Conservation (phyloP, 2,797 vertebrate genomes). For the Cyclura pinguis region DNA sequence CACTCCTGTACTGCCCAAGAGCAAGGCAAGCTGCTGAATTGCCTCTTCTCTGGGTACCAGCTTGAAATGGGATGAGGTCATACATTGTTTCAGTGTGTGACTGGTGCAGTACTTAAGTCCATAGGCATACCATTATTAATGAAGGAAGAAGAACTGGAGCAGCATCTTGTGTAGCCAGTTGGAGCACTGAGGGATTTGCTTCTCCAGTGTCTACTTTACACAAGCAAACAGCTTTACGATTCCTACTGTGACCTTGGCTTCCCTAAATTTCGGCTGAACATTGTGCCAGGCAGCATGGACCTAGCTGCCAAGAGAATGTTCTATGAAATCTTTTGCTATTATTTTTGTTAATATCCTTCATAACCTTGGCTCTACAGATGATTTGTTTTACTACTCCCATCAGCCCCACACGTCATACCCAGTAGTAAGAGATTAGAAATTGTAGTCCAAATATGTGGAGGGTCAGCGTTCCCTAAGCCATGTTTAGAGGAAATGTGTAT, state of each 20-base stretch:
- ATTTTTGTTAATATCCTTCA: background rate
- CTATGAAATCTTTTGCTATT: background rate
- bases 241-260: too few species aligned
- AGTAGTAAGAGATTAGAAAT: background rate
- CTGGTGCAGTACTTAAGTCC: background rate
- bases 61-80: conserved; percentile 25
- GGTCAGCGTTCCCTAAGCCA: background rate
- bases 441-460: background rate
- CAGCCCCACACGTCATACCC: background rate
- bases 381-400: background rate
- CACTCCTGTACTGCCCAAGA: conserved; percentile 23
- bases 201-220: background rate
- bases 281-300: background rate
- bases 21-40: conserved; percentile 43
- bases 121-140: background rate
- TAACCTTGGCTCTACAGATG: background rate
- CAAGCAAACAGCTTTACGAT: background rate
- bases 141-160: background rate
- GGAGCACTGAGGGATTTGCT: background rate
- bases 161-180: background rate
- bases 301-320: background rate
- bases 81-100: background rate
- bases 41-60: background rate
- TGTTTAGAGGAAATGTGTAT: background rate
- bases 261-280: background rate